These are phyloP conservation scores for Smithornis capensis DNA, from an alignment of 2,113 vertebrate species.

Conservation along the genomic window DNA sequence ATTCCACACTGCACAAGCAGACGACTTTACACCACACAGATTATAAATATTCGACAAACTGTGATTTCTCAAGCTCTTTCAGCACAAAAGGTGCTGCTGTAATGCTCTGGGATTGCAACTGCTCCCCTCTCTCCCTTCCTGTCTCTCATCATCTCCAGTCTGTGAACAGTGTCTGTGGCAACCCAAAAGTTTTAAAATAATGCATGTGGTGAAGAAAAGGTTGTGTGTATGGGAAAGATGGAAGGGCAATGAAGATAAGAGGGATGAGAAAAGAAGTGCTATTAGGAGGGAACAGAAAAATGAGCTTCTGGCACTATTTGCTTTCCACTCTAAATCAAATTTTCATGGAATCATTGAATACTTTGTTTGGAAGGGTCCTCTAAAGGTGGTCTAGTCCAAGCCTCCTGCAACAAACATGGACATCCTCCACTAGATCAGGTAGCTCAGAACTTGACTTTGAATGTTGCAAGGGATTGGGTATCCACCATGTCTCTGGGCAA, in stretches of 20 bases:
- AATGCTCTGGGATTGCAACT: not conserved
- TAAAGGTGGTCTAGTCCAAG: not conserved
- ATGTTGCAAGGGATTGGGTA: not conserved
- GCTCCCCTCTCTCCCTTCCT: not conserved
- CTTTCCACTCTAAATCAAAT: not conserved
- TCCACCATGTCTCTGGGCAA: not conserved
- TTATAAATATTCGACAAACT: not conserved
- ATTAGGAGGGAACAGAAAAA: not conserved
- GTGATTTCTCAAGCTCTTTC: not conserved
- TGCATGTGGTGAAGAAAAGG: not conserved
- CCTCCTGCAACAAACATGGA: not conserved
- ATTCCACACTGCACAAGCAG: not conserved
- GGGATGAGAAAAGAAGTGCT: not conserved
- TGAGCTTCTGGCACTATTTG: not conserved
- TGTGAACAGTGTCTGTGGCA: not conserved
- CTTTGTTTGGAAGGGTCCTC: not conserved
- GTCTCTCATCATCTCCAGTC: not conserved
- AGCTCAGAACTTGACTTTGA: not conserved
- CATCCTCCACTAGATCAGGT: not conserved
- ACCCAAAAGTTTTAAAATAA: not conserved
- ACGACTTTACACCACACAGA: not conserved
- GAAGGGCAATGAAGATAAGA: not conserved
- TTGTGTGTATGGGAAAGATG: not conserved
- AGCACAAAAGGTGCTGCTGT: not conserved
- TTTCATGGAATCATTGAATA: not conserved